Percentiles rank a stretch among this genome's conserved stretches.
Conservation (phyloP, 2,888 invertebrate genomes). For the Furcula furcula region DNA sequence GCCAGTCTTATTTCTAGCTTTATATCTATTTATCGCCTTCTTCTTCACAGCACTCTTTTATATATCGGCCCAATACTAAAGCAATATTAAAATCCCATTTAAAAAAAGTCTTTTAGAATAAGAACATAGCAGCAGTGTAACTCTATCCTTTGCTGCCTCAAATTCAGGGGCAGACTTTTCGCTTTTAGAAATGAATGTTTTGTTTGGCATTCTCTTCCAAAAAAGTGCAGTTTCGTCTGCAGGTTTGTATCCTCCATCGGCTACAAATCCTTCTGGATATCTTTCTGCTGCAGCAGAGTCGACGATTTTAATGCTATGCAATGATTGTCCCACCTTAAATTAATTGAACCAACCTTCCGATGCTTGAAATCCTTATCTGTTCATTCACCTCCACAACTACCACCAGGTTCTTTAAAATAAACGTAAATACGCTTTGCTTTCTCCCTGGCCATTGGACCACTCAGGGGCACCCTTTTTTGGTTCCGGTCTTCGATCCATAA, state of each 20-base stretch:
- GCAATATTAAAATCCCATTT: too few relatives aligned
- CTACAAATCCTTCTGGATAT: constrained; percentile 25
- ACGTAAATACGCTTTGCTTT: constrained; percentile 29
- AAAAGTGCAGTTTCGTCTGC: constrained; percentile 27
- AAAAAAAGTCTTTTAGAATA: too few relatives aligned
- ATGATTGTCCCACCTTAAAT: constrained; percentile 26
- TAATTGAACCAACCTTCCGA: constrained; percentile 28
- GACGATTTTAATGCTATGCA: constrained; percentile 25
- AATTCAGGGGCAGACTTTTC: too few relatives aligned
- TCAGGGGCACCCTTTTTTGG: constrained; percentile 17
- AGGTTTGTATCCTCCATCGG: constrained; percentile 20
- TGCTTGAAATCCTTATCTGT: too few relatives aligned
- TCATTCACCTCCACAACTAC: constrained; percentile 13
- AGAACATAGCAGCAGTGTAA: constrained; percentile 24
- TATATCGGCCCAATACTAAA: too few relatives aligned
- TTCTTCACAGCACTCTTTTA: too few relatives aligned
- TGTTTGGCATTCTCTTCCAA: constrained; percentile 28
- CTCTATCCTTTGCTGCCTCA: constrained; percentile 27
- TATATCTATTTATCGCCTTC: too few relatives aligned
- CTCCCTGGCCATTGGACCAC: constrained; percentile 23
- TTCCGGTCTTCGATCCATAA: constrained; percentile 27
- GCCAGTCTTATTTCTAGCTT: too few relatives aligned
- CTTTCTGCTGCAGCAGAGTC: constrained; percentile 24
- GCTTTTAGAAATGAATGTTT: constrained; percentile 26
- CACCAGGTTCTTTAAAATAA: constrained; percentile 21